Conservation (phyloP, 2,888 invertebrate species). For the Rhabditoides inermis region DNA sequence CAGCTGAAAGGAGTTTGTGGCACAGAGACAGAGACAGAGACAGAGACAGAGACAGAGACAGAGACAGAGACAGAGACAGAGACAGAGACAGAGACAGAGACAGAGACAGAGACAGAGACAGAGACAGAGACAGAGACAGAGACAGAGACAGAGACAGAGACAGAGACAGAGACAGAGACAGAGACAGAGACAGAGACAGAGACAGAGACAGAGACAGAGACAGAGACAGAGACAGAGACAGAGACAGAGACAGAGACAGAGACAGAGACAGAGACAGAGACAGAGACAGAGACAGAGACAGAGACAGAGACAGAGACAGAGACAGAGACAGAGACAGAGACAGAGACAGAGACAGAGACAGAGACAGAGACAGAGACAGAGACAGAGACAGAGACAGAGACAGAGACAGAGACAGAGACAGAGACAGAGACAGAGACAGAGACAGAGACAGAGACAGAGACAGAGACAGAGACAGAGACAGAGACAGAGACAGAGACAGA, state of each 20-base stretch:
- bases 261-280: background rate
- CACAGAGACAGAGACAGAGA: background rate
- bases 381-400: background rate
- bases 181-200: background rate
- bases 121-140: slow-evolving; percentile 2
- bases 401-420: slow-evolving; percentile 3
- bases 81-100: background rate
- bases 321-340: background rate
- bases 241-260: background rate
- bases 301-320: background rate
- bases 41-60: background rate
- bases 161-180: slow-evolving; percentile 5
- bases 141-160: background rate
- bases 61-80: slow-evolving; percentile 3
- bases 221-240: background rate
- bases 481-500: background rate
- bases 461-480: slow-evolving; percentile 1
- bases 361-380: slow-evolving; percentile 2
- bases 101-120: background rate
- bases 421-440: background rate
- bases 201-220: background rate
- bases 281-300: background rate
- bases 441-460: background rate
- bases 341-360: background rate
- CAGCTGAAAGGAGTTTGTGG: slow-evolving; percentile 14